These are phyloP conservation scores for Aradophagus sp. DNA, from an alignment of 1,140 invertebrate genomes.

Conservation along the genomic window DNA sequence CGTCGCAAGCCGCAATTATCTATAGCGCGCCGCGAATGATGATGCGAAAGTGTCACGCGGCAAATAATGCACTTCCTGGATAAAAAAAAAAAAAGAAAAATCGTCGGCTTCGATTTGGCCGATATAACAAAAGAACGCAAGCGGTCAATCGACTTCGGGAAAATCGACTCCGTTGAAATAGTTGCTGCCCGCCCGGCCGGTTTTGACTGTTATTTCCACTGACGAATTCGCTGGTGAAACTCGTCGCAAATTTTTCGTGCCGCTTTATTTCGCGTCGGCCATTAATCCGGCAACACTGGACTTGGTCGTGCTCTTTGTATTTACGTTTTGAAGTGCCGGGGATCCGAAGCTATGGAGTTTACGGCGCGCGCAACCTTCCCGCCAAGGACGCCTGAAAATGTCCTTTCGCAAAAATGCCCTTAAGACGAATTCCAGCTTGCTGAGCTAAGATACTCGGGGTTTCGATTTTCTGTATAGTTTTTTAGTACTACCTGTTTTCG, in stretches of 20 bases:
- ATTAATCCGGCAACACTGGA: conserved; percentile 31
- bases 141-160: background rate
- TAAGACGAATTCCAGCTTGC: no score
- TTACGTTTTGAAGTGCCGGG: conserved; percentile 17
- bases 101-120: conserved; percentile 12
- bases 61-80: conserved; percentile 8
- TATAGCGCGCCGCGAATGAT: conserved; percentile 14
- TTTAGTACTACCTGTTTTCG: no score
- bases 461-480: no score
- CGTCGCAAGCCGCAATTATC: conserved; percentile 28
- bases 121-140: conserved; percentile 8
- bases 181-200: no score
- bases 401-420: conserved; percentile 17
- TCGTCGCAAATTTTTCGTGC: no score
- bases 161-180: background rate
- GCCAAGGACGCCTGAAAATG: conserved; percentile 25
- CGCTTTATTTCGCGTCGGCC: background rate
- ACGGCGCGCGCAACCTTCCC: conserved; percentile 24
- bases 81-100: no score
- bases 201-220: no score
- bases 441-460: no score
- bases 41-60: conserved; percentile 24
- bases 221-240: no score
- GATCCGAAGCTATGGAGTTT: conserved; percentile 25
- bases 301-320: conserved; percentile 21